Conservation (phyloP, 1,140 invertebrate species). For the Drosophila mojavensis region DNA sequence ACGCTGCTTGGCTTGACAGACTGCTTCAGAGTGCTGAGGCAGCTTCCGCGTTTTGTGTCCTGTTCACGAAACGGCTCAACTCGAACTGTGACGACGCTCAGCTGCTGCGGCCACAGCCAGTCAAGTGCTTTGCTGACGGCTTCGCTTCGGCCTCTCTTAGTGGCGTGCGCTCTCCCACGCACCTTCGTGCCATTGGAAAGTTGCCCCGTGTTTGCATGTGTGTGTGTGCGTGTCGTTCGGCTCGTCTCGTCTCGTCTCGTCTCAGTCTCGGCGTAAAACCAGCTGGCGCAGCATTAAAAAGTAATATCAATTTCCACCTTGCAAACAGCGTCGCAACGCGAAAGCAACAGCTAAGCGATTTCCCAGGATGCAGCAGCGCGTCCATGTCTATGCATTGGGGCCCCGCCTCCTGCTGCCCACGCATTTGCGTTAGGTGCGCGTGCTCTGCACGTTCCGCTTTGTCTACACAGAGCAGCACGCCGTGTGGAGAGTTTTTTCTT, state of each 20-base stretch:
- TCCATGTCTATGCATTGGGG: constrained; percentile 29
- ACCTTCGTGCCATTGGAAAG: constrained; percentile 31
- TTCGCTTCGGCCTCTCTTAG: constrained; percentile 26
- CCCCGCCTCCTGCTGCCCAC: constrained; percentile 67
- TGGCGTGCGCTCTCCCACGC: constrained; percentile 26
- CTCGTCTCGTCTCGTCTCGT: constrained; percentile 6
- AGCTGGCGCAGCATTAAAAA: constrained; percentile 82
- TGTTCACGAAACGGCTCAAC: constrained; percentile 80
- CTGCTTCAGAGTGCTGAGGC: constrained; percentile 32
- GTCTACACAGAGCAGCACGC: constrained; percentile 39
- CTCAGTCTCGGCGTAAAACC: constrained; percentile 47
- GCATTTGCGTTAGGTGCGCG: constrained; percentile 69
- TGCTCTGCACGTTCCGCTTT: constrained; percentile 57
- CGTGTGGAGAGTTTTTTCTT: constrained; percentile 58
- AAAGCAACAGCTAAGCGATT: constrained; percentile 82
- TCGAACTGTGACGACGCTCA: constrained; percentile 76
- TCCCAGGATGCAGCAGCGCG: constrained; percentile 76
- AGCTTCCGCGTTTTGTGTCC: constrained; percentile 77
- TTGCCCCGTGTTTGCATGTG: constrained; percentile 14
- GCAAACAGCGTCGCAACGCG: constrained; percentile 60
- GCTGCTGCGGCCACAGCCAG: constrained; percentile 46
- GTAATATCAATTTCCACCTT: constrained; percentile 83
- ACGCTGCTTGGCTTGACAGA: constrained; percentile 26
- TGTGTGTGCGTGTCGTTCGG: constrained; percentile 5
- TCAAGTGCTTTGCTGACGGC: constrained; percentile 11